Conservation (phyloP, 2,113 vertebrate genomes). For the Empidonax alnorum region DNA sequence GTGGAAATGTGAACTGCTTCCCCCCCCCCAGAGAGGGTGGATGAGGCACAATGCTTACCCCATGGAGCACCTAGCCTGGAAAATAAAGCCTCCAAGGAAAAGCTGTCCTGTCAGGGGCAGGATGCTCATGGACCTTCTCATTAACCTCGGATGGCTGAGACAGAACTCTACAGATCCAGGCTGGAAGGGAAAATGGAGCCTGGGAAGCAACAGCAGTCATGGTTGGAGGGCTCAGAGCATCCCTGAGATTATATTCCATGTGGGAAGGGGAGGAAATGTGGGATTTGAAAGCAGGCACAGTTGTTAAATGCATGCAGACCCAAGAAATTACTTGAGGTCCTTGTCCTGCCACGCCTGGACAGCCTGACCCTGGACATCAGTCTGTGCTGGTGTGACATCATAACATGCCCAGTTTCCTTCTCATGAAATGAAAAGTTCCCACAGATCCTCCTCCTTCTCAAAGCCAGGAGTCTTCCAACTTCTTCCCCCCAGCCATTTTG, state of each 20-base stretch:
- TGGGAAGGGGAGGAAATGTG: fast-evolving
- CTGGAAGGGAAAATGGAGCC: background rate
- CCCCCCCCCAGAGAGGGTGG: background rate
- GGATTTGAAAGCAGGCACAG: background rate
- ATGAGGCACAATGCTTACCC: background rate
- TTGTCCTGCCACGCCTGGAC: no score
- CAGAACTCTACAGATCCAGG: background rate
- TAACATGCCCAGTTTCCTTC: no score
- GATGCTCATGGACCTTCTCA: background rate
- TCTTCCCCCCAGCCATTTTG: background rate
- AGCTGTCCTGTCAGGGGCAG: background rate
- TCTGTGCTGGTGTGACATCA: no score
- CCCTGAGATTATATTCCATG: background rate
- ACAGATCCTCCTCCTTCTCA: background rate
- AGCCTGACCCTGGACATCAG: no score
- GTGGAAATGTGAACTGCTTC: background rate
- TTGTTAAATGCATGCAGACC: background rate
- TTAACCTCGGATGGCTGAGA: background rate
- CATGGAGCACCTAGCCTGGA: background rate
- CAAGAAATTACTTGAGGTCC: background rate
- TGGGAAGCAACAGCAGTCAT: background rate
- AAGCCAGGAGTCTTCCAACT: background rate
- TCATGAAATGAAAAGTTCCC: background rate
- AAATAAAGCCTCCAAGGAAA: background rate
- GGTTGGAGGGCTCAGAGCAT: background rate